phyloP scores from a whole-genome alignment of 2,113 vertebrate species.

The Ictalurus punctatus region DNA sequence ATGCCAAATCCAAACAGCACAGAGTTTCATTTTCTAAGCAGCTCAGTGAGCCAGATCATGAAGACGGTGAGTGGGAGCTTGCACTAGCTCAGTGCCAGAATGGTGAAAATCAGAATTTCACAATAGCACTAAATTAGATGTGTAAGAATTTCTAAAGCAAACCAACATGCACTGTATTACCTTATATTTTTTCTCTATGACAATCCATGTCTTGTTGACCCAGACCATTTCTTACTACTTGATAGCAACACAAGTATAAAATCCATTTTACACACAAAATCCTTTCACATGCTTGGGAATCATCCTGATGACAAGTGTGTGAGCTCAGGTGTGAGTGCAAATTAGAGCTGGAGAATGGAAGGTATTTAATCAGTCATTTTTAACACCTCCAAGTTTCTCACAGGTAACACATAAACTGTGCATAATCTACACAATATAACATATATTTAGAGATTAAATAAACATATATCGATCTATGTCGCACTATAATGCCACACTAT shows the following conservation, averaged over 20 bases:
- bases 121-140: slow-evolving; percentile 39
- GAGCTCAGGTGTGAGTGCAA: slow-evolving; percentile 2
- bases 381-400: not conserved
- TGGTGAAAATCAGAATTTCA: slow-evolving; percentile 26
- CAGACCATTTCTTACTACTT: not conserved
- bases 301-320: not conserved
- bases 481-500: not conserved
- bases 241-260: not conserved
- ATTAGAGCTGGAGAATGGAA: not conserved
- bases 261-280: not conserved
- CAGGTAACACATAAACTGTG: not conserved
- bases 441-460: not conserved
- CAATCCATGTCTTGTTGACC: not conserved
- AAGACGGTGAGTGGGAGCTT: slow-evolving; percentile 45
- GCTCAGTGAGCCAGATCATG: slow-evolving; percentile 42
- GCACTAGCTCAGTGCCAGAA: slow-evolving; percentile 25
- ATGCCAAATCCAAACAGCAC: slow-evolving; percentile 44
- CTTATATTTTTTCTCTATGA: not conserved
- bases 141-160: slow-evolving; percentile 14
- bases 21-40: slow-evolving; percentile 39
- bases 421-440: not conserved
- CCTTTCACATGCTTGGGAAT: not conserved
- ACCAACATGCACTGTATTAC: not conserved
- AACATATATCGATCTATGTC: not conserved
- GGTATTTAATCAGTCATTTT: not conserved